Evolutionary conservation across 2,888 invertebrate species (phyloP).

Genomic region (Gastracanthus pulcherrimus): DNA sequence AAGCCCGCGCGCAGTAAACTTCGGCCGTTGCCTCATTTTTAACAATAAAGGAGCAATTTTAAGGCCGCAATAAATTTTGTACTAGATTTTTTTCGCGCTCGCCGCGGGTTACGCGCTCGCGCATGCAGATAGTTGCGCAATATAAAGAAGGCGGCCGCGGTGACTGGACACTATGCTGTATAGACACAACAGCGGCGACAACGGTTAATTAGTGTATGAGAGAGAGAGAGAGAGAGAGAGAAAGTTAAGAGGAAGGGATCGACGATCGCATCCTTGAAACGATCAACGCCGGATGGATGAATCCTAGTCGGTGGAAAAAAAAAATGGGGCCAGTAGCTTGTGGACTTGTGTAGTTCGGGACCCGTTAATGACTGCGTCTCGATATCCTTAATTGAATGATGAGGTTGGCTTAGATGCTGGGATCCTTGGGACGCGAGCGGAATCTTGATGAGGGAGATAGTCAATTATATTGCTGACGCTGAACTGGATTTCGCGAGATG

Average conservation of each 20-base stretch:
- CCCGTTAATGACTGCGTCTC: not conserved
- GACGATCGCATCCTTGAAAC: not conserved
- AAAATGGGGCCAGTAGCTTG: not conserved
- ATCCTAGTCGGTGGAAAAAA: not conserved
- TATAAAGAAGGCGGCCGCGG: not conserved
- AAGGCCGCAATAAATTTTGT: constrained; percentile 49
- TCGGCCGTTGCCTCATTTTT: constrained; percentile 46
- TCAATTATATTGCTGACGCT: not conserved
- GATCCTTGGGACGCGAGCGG: not conserved
- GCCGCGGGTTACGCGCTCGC: constrained; percentile 29
- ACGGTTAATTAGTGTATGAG: not conserved
- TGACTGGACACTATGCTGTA: too few species aligned
- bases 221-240: not conserved
- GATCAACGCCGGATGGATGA: too few species aligned
- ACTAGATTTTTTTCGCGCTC: constrained; percentile 42
- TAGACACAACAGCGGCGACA: not conserved
- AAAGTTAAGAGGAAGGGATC: not conserved
- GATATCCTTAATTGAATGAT: not conserved
- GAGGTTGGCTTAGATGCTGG: not conserved
- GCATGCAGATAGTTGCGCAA: constrained; percentile 36
- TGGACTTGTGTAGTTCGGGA: not conserved
- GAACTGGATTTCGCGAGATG: not conserved
- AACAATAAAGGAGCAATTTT: constrained; percentile 49
- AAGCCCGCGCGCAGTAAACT: not conserved
- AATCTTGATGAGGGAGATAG: not conserved